Conservation (phyloP, 2,888 invertebrate species). For the Tenodera sinensis region DNA sequence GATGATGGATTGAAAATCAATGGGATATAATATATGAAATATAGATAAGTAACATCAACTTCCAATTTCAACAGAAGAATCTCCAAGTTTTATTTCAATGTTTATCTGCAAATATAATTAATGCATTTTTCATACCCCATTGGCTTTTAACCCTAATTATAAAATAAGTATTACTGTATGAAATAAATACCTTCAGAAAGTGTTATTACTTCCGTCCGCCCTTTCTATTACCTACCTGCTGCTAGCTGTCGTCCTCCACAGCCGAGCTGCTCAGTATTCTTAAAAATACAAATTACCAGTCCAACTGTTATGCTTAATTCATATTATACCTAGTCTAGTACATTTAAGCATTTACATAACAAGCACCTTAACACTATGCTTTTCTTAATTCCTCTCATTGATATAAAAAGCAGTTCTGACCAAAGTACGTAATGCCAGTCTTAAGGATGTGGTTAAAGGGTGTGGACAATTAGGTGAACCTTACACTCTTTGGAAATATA, state of each 20-base stretch:
- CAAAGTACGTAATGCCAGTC: neutral
- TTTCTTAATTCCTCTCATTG: neutral
- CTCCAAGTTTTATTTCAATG: neutral
- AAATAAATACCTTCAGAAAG: neutral
- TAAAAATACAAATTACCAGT: conserved; percentile 9
- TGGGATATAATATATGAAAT: neutral
- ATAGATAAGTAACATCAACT: neutral
- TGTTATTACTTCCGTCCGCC: neutral
- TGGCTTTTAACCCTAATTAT: neutral
- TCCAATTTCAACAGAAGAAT: neutral
- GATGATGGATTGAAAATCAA: neutral
- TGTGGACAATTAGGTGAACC: neutral
- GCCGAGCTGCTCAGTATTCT: neutral
- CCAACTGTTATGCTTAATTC: neutral
- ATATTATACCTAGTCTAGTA: neutral
- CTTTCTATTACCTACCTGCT: conserved; percentile 10
- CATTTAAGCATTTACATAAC: neutral
- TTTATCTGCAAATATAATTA: neutral
- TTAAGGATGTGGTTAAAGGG: neutral
- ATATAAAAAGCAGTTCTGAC: neutral
- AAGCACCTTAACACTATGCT: neutral
- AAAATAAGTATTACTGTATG: neutral
- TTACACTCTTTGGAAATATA: too few relatives aligned
- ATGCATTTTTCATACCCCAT: neutral
- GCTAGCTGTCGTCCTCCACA: neutral